Evolutionary conservation across 2,113 vertebrate species (phyloP), one percentile per base, ranked within the genome.

Genomic region (Epinephelus cyanopodus): DNA sequence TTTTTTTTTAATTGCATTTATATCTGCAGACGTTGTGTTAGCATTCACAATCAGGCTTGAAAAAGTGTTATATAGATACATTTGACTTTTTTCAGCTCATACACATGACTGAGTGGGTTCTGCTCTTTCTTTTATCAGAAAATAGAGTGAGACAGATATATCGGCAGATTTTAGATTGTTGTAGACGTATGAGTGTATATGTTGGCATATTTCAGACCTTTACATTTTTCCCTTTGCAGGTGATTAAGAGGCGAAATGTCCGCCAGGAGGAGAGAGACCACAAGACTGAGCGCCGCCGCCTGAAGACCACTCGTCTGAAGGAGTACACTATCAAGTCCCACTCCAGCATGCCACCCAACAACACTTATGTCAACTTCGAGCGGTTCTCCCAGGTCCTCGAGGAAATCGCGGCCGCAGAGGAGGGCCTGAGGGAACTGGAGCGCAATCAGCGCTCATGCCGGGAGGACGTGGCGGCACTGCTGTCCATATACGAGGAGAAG

Each of bases 261-360:
- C 96, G 98, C 17, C 96, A 94, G 0, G 98, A 99, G 77, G 97
- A 99, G 79, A 95, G 89, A 3, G 87, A 96, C 82, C 96, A 96
- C 89, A 97, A 97, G 82, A 93, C 97, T 0, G 98, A 99, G 91
- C 97, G 98, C 3, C 95, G 98, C 3, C 97, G 98, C 23, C 96
- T 99, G 89, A 98, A 98, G 94, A 98, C 98, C 0, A 97, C 98
- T 0, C 98, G 98, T 37, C 96, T 99, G 79, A 99, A 99, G 95
- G 98, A 99, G 90, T 99, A 99, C 95, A 99, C 98, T 87, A 98
- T 99, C 94, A 99, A 99, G 85, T 99, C 98, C 0, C 98, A 99
- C 93, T 99, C 98, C 17, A 99, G 98, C 95, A 99, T 99, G 98
- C 98, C 98, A 0, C 98, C 98, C 50, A 99, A 99, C 95, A 99